Evolutionary conservation across 1,140 invertebrate genomes (phyloP), one percentile per base, ranked within the genome.

Genomic region (Fopius arisanus): DNA sequence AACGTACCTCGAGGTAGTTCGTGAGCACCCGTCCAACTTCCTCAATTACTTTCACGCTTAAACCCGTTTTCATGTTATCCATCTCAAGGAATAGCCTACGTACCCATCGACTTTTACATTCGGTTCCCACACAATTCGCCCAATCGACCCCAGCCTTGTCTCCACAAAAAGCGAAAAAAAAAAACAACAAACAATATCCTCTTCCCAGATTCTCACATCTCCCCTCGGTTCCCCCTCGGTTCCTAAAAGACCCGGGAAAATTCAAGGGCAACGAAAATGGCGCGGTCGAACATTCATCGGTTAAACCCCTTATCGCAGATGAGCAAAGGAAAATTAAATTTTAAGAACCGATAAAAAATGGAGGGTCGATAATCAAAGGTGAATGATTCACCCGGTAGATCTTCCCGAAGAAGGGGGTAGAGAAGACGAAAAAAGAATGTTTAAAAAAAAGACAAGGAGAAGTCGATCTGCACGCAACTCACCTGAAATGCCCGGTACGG

Each of bases 1-100:
- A 59, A 65, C 29, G 72, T 73, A 73, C 65, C 72, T 73, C 67
- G 65, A 33, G 66, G 72, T 73, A 62, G 43, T 73, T 73, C 65
- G 72, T 73, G 54, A 59, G 71, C 68, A 76, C 76, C 77, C 77
- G 75, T 81, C 79, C 73, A 59, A 81, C 81, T 83, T 83, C 79
- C 80, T 82, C 82, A 78, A 82, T 83, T 82, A 83, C 82, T 83
- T 83, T 81, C 81, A 81, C 80, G 78, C 81, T 82, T 81, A 81
- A 81, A 82, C 80, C 80, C 78, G 79, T 83, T 82, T 82, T 78
- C 77, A 78, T 73, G 80, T 77, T 82, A 81, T 80, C 81, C 77
- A 80, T 80, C 80, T 79, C 54, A 26, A 59, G 54, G 23, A 59
- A 59, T 59, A 59, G 68, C 66, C 75, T 51, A 69, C 73, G 74